Evolutionary conservation across 2,113 vertebrate genomes (phyloP).

Genomic region (Cyprinodon variegatus): DNA sequence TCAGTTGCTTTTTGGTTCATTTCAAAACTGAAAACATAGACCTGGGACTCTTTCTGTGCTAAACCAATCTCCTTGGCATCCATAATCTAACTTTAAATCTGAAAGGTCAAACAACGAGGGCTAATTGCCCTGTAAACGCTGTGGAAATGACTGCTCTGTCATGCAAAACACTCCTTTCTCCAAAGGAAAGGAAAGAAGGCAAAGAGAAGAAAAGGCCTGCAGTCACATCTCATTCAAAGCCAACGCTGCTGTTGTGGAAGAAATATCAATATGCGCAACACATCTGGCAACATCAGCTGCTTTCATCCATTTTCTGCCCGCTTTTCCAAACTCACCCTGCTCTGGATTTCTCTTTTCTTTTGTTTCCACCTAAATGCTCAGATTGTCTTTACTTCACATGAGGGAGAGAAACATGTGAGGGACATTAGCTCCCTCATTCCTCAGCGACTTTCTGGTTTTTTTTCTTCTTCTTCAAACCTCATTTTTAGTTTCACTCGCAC

Average conservation of each 20-base stretch:
- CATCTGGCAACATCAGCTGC: conserved; percentile 73
- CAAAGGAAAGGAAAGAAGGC: no score
- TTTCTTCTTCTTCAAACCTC: background rate
- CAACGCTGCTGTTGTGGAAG: conserved; percentile 10
- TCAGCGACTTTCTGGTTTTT: conserved; percentile 40
- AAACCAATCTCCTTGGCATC: background rate
- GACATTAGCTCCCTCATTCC: conserved; percentile 49
- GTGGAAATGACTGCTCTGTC: background rate
- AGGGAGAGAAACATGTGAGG: conserved; percentile 51
- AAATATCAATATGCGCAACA: conserved; percentile 39
- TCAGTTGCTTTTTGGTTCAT: background rate
- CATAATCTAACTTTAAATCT: background rate
- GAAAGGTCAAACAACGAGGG: background rate
- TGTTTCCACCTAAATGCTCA: conserved; percentile 14
- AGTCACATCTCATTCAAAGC: conserved; percentile 51
- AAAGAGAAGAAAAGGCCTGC: background rate
- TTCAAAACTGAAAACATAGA: no score
- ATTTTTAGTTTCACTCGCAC: background rate
- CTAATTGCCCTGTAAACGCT: background rate
- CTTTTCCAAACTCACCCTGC: conserved; percentile 9
- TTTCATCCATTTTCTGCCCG: conserved; percentile 2
- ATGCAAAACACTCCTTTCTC: background rate
- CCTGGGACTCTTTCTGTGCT: background rate
- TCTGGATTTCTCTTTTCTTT: background rate
- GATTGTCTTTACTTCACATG: conserved; percentile 16